Conservation (phyloP, 2,888 invertebrate genomes). For the Mythimna loreyi region DNA sequence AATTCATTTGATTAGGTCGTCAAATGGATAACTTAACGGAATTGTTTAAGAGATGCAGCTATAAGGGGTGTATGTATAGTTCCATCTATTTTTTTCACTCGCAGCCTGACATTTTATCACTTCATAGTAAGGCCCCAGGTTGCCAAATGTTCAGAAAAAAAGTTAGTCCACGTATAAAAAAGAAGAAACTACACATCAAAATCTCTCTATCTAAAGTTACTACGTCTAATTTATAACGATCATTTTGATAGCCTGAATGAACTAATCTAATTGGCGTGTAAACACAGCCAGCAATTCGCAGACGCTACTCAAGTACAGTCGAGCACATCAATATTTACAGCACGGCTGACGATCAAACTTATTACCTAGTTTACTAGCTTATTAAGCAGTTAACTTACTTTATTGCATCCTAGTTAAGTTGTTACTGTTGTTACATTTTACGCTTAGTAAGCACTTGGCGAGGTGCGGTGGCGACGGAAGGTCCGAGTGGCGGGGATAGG, state of each 20-base stretch:
- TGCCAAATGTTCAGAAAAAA: too few relatives aligned
- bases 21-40: too few relatives aligned
- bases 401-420: slow-evolving; percentile 25
- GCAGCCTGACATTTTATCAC: too few relatives aligned
- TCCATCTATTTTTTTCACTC: too few relatives aligned
- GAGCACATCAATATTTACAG: slow-evolving; percentile 30
- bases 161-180: too few relatives aligned
- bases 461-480: neutral
- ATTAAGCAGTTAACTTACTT: slow-evolving; percentile 48
- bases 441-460: neutral
- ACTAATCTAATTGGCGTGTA: slow-evolving; percentile 28
- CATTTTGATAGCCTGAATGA: slow-evolving; percentile 22
- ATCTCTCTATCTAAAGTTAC: neutral
- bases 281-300: slow-evolving; percentile 36
- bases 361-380: slow-evolving; percentile 40
- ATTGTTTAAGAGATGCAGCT: too few relatives aligned
- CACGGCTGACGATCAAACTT: slow-evolving; percentile 5
- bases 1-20: too few relatives aligned
- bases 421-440: slow-evolving; percentile 7
- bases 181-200: neutral
- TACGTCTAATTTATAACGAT: neutral
- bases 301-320: slow-evolving; percentile 26
- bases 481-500: neutral
- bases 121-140: too few relatives aligned
- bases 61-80: too few relatives aligned